Evolutionary conservation across 2,113 vertebrate genomes (phyloP).

Genomic region (Ameiurus melas): DNA sequence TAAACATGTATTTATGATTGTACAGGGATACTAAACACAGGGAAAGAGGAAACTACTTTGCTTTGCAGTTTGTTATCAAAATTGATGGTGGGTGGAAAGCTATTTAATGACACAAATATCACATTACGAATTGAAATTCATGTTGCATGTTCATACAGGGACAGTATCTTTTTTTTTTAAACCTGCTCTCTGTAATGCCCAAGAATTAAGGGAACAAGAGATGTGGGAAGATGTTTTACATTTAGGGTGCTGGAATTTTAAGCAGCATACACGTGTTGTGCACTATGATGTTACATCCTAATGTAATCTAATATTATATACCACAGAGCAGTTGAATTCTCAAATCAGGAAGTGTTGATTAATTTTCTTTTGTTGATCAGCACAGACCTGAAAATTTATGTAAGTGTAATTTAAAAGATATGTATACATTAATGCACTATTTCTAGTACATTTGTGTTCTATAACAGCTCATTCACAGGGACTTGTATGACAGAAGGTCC

Average conservation of each 20-base stretch:
- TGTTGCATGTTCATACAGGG: constrained; percentile 50
- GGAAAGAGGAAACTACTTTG: constrained; percentile 21
- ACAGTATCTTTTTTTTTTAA: constrained; percentile 45
- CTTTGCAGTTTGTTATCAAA: constrained; percentile 53
- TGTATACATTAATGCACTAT: neutral
- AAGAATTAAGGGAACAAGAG: neutral
- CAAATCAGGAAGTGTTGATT: neutral
- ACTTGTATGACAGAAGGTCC: neutral
- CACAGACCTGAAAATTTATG: neutral
- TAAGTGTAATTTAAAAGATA: neutral
- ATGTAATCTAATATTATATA: neutral
- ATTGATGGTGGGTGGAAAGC: constrained; percentile 7
- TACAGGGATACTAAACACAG: neutral
- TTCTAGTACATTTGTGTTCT: neutral
- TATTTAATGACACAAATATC: constrained; percentile 51
- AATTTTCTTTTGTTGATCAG: neutral
- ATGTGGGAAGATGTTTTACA: neutral
- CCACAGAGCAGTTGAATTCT: neutral
- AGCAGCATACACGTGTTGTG: neutral
- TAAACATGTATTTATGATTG: too few species aligned
- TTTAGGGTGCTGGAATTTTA: neutral
- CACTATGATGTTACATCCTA: neutral
- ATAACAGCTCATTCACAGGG: neutral
- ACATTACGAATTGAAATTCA: constrained; percentile 50
- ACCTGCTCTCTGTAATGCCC: constrained; percentile 1